These are phyloP conservation scores for Iguana delicatissima DNA, from an alignment of 2,797 vertebrate genomes.

Conservation along the genomic window DNA sequence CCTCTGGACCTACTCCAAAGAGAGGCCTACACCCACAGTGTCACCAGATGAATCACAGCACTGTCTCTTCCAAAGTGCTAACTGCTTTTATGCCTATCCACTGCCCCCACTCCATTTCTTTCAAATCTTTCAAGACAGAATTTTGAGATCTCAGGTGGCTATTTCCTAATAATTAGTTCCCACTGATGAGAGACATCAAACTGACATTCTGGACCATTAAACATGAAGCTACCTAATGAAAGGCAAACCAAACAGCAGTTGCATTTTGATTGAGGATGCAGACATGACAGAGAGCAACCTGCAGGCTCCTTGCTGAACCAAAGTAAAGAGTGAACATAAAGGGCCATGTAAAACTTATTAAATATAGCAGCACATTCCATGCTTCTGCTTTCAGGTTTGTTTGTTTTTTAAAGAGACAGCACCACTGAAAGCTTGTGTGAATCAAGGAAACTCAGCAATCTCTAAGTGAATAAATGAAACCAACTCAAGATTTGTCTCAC, in stretches of 20 bases:
- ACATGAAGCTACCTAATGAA: neutral
- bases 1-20: neutral
- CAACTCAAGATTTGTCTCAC: conserved; percentile 17
- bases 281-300: conserved; percentile 40
- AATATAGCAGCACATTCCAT: conserved; percentile 15
- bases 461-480: conserved; percentile 35
- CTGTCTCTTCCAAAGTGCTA: neutral
- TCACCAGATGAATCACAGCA: neutral
- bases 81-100: too few relatives aligned
- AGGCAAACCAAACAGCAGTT: conserved; percentile 39
- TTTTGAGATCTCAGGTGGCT: neutral
- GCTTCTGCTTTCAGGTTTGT: neutral
- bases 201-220: neutral
- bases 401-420: conserved; percentile 6
- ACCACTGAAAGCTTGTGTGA: conserved; percentile 20
- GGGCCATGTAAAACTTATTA: neutral
- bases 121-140: neutral
- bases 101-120: too few relatives aligned
- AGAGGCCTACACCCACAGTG: neutral
- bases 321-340: conserved; percentile 38
- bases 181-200: neutral
- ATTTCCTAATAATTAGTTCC: neutral
- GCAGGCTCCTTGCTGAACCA: conserved; percentile 44
- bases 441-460: conserved; percentile 35
- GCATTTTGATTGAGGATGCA: conserved; percentile 41